phyloP scores from a whole-genome alignment of 2,888 invertebrate genomes.

The Drosophila ezoana region DNA sequence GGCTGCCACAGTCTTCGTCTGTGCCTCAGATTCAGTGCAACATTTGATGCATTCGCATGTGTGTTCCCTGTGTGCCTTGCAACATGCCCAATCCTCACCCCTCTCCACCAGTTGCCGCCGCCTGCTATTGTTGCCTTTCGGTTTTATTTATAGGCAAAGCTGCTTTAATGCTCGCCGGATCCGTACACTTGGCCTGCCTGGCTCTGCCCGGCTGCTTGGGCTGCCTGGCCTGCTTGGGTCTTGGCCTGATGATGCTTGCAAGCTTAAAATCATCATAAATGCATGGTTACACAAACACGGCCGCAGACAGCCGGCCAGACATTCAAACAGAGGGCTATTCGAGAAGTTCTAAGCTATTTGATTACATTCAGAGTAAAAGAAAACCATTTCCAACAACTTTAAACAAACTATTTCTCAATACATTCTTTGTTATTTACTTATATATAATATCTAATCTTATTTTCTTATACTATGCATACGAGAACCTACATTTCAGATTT shows the following conservation, averaged over 20 bases:
- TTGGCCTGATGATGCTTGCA: conserved; percentile 62
- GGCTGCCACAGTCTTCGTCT: conserved; percentile 19
- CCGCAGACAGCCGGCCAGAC: conserved; percentile 31
- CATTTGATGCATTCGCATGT: conserved; percentile 67
- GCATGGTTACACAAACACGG: conserved; percentile 67
- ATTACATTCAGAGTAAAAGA: no score
- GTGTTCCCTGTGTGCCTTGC: conserved; percentile 10
- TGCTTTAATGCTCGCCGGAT: conserved; percentile 63
- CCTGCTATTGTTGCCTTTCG: conserved; percentile 66
- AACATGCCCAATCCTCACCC: neutral
- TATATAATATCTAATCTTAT: no score
- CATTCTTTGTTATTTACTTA: no score
- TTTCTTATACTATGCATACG: no score
- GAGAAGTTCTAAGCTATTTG: neutral
- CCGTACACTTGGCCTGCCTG: conserved; percentile 23
- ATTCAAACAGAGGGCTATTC: conserved; percentile 10
- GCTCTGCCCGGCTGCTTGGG: neutral
- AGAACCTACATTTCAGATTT: no score
- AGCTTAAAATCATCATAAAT: conserved; percentile 81
- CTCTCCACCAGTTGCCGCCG: neutral
- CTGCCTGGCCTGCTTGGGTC: conserved; percentile 29
- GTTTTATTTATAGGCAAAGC: conserved; percentile 77
- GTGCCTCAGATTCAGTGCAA: conserved; percentile 51
- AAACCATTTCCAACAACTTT: no score
- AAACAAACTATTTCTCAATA: no score